These are phyloP conservation scores for Otus sunia DNA, from an alignment of 2,113 vertebrate genomes.

Conservation along the genomic window DNA sequence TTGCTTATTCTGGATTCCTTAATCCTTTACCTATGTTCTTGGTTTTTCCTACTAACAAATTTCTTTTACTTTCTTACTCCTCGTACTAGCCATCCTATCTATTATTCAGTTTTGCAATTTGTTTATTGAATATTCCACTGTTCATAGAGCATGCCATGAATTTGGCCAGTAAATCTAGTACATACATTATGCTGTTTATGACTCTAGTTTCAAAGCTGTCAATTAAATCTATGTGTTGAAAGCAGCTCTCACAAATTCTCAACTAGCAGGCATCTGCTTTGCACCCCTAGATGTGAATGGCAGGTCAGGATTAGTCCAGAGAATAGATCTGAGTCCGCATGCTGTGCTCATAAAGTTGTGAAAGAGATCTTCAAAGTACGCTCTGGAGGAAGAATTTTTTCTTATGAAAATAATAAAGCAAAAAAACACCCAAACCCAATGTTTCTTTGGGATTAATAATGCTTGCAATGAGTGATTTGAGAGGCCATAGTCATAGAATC, in stretches of 20 bases:
- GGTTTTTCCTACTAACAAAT: not conserved
- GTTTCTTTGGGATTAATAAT: not conserved
- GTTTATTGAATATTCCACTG: not conserved
- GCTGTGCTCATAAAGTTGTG: not conserved
- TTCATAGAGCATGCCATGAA: not conserved
- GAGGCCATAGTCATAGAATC: not conserved
- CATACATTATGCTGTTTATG: not conserved
- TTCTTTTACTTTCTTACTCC: not conserved
- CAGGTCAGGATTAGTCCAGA: not conserved
- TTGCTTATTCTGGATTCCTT: not conserved
- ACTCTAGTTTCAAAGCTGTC: not conserved
- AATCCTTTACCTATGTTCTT: not conserved
- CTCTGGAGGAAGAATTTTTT: not conserved
- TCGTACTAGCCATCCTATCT: not conserved
- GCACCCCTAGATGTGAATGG: not conserved
- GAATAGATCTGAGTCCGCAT: not conserved
- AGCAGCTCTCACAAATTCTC: not conserved
- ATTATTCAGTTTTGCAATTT: not conserved
- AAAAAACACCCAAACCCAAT: rapidly evolving
- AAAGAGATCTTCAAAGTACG: not conserved
- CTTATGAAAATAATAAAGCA: not conserved
- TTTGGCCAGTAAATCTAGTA: not conserved
- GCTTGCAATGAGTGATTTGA: not conserved
- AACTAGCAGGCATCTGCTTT: not conserved
- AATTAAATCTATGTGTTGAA: not conserved